Base-by-base conservation (phyloP, 53 echinoderm and acorn worm species). In the Patiria pectinifera region DNA sequence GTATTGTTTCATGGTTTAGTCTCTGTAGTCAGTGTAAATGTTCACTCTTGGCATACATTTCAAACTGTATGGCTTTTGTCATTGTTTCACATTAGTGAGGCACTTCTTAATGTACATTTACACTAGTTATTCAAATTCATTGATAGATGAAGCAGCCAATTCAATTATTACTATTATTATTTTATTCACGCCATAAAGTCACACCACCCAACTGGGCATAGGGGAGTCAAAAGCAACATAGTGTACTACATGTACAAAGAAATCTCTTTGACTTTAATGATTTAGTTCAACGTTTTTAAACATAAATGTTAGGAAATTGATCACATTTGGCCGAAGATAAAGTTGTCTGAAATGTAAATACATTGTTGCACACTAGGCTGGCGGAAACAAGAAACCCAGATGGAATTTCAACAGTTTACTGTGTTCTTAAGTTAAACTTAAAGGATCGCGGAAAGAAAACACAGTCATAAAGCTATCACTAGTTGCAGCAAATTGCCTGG, bases 401-500 rank as follows among this genome's bases (percentile, higher is more conserved):
- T 35, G 16, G 24, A 24, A 25, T n/a, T 10, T 53, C 21, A 14
- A 49, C 82, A 82, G 9, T 82, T 82, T 10, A 62, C 25, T 63
- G 63, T 63, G 62, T 82, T 80, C 4, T 80, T 10, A 22, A 53
- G 53, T n/a, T n/a, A n/a, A n/a, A 53, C 1, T 84, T 84, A 13
- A 63, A 62, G 84, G 84, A 43, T 84, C 62, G 1, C 24, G 26
- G 62, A 84, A 35, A 35, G 3, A 63, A 66, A 66, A 22, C 22
- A 82, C 6, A 43, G 66, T 44, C 84, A 63, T 84, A 84, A 84
- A 84, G 66, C 84, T 63, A 63, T 84, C 63, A 66, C 35, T 63
- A 84, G 84, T 26, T 82, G 5, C 2, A 16, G 48, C 14, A 66
- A 62, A 15, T 63, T 62, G 66, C 66, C 19, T 12, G 62, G 25